Conservation (phyloP, 2,888 invertebrate genomes). For the Tethea ocularis region DNA sequence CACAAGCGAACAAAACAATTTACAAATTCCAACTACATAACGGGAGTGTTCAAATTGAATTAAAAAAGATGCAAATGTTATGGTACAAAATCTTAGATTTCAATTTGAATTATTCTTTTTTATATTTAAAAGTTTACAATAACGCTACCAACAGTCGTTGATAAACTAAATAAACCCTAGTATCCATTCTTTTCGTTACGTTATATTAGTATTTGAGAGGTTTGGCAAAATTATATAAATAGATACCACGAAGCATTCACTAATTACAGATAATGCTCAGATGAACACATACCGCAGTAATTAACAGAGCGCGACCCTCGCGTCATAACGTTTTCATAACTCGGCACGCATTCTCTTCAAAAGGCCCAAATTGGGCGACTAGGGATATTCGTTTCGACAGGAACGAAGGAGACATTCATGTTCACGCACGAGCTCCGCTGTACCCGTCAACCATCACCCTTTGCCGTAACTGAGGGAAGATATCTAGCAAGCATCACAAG, state of each 20-base stretch:
- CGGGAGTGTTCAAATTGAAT: constrained; percentile 57
- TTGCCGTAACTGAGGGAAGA: constrained; percentile 56
- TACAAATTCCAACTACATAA: constrained; percentile 60
- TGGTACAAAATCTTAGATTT: constrained; percentile 45
- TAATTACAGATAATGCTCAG: constrained; percentile 42
- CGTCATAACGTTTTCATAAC: constrained; percentile 62
- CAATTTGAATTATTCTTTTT: constrained; percentile 24
- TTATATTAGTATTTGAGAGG: background rate
- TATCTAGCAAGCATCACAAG: constrained; percentile 69
- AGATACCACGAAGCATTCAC: constrained; percentile 26
- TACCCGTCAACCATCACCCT: constrained; percentile 52
- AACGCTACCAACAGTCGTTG: background rate
- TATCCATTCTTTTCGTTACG: background rate
- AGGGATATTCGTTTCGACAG: constrained; percentile 27
- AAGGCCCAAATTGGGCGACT: constrained; percentile 22
- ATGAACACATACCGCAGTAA: constrained; percentile 46
- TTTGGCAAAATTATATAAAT: constrained; percentile 22
- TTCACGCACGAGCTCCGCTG: constrained; percentile 31
- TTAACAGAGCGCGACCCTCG: constrained; percentile 54
- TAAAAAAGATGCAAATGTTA: constrained; percentile 51
- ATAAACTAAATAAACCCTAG: too few species aligned
- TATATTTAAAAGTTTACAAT: constrained; percentile 11
- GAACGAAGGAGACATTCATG: constrained; percentile 27
- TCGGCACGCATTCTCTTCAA: constrained; percentile 37
- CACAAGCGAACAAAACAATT: constrained; percentile 59